phyloP scores from a whole-genome alignment of 1,140 invertebrate genomes.

The Ostrea denselamellosa region DNA sequence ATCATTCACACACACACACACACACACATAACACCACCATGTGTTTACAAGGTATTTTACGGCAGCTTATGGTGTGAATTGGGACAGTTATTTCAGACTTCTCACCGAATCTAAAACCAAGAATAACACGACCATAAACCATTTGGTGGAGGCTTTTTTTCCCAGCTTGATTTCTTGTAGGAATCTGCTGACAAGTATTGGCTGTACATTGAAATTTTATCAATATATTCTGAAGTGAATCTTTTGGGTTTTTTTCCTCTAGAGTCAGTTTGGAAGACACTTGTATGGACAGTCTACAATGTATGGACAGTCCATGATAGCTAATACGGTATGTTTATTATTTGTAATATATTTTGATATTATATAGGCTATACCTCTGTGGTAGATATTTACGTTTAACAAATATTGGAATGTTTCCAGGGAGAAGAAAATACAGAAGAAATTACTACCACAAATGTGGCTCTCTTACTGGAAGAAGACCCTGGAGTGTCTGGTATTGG shows the following conservation, averaged over 20 bases:
- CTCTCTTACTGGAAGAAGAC: conserved; percentile 71
- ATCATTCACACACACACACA: no score
- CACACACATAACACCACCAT: no score
- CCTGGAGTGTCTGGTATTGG: conserved; percentile 70
- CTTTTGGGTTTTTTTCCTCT: neutral
- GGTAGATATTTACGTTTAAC: neutral
- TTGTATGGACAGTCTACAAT: conserved; percentile 9
- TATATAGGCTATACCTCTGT: neutral
- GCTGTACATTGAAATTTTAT: no score
- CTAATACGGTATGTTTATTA: neutral
- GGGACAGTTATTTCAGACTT: no score
- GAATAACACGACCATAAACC: no score
- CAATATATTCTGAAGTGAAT: no score
- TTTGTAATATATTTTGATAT: neutral
- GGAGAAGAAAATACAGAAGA: conserved; percentile 66
- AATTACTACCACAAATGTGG: conserved; percentile 72
- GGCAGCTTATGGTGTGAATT: no score
- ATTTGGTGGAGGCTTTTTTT: no score
- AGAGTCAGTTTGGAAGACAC: neutral
- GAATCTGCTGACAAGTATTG: no score
- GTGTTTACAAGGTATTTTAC: no score
- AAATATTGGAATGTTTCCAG: conserved; percentile 26
- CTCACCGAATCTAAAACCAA: no score
- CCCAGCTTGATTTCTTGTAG: no score
- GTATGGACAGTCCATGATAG: neutral